A percentile compares a stretch with the other conserved stretches of the same genome.
Conservation (phyloP, 2,797 vertebrate genomes). For the Nyctibius grandis region DNA sequence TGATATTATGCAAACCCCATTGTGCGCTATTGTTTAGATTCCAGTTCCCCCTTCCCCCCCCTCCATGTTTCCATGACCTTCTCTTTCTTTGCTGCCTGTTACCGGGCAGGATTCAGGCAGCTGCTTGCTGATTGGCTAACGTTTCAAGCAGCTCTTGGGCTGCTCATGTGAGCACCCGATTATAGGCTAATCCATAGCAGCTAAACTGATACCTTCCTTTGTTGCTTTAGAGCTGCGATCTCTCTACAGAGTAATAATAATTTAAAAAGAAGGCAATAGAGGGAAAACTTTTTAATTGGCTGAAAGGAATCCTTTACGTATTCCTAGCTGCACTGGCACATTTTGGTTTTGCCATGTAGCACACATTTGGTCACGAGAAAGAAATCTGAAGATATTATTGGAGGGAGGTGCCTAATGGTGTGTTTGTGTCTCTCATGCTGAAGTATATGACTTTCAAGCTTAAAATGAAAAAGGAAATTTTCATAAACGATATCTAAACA, state of each 20-base stretch:
- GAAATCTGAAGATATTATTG: neutral
- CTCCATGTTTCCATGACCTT: constrained; percentile 43
- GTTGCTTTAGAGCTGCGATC: constrained; percentile 15
- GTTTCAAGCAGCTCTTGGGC: constrained; percentile 37
- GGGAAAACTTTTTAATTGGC: neutral
- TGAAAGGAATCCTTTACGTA: neutral
- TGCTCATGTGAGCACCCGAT: constrained; percentile 46
- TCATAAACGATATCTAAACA: neutral
- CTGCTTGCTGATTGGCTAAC: constrained; percentile 67
- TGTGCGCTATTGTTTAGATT: neutral
- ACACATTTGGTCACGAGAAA: neutral
- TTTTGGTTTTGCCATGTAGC: neutral
- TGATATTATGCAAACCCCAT: constrained; percentile 23
- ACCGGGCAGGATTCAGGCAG: constrained; percentile 70
- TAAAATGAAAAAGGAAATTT: neutral
- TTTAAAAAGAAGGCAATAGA: neutral
- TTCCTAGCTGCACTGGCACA: neutral
- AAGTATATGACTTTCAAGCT: neutral
- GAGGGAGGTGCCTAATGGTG: neutral
- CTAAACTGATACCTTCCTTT: constrained; percentile 17
- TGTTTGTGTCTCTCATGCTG: neutral
- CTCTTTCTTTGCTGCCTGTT: constrained; percentile 66
- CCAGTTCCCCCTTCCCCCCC: neutral
- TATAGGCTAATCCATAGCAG: constrained; percentile 41
- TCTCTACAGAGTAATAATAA: constrained; percentile 7